These are phyloP conservation scores for Prionace glauca DNA, from an alignment of 2,797 vertebrate genomes.

Conservation along the genomic window DNA sequence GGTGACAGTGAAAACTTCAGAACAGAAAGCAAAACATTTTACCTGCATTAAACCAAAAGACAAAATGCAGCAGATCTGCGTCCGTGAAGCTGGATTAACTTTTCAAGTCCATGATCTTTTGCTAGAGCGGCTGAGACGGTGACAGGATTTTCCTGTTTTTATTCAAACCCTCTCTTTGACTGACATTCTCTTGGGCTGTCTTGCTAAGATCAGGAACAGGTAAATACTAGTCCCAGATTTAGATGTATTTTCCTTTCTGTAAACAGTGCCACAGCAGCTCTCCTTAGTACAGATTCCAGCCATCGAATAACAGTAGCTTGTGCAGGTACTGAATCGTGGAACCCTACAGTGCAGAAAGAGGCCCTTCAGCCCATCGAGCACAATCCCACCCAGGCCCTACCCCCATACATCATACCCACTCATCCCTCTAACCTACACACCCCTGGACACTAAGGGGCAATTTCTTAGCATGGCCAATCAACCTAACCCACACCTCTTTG, in stretches of 20 bases:
- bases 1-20: neutral
- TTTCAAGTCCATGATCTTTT: neutral
- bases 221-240: neutral
- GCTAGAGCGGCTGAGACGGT: neutral
- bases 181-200: neutral
- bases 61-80: neutral
- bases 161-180: neutral
- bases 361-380: no score
- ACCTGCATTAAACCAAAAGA: neutral
- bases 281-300: neutral
- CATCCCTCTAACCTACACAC: no score
- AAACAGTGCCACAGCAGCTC: neutral
- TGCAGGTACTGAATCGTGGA: neutral
- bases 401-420: no score
- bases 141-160: neutral
- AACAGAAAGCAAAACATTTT: neutral
- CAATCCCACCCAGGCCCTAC: no score
- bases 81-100: neutral
- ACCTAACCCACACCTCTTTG: no score
- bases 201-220: neutral
- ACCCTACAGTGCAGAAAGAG: no score
- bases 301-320: neutral
- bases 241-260: neutral
- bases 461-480: no score
- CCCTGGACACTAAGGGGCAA: no score